Evolutionary conservation across 2,797 vertebrate species (phyloP).

Genomic region (Austrolebias charrua): DNA sequence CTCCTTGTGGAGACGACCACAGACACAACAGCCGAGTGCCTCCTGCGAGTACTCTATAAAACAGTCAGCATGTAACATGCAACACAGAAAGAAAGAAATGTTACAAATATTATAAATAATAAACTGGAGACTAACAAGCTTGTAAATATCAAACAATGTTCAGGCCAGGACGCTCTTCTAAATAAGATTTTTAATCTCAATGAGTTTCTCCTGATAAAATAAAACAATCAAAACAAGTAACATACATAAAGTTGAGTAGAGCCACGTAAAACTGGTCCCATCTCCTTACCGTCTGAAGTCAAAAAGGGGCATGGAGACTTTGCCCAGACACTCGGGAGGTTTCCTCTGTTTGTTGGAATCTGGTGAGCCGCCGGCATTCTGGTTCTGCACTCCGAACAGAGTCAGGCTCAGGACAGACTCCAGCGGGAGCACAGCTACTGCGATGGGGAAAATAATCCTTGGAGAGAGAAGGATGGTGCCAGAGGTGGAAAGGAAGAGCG

Average conservation of each 20-base stretch:
- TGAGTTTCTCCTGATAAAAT: too few relatives aligned
- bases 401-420: conserved; percentile 90
- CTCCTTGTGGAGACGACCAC: conserved; percentile 82
- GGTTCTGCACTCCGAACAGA: conserved; percentile 91
- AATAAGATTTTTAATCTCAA: too few relatives aligned
- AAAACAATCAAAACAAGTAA: not conserved
- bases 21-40: conserved; percentile 89
- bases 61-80: conserved; percentile 9
- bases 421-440: conserved; percentile 91
- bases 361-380: conserved; percentile 89
- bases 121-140: not conserved
- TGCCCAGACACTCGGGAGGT: conserved; percentile 89
- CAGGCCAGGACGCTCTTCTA: too few relatives aligned
- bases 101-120: not conserved
- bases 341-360: conserved; percentile 96
- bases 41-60: conserved; percentile 83
- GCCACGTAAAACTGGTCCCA: not conserved
- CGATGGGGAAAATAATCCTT: conserved; percentile 96
- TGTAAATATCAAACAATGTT: not conserved
- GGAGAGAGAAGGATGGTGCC: conserved; percentile 3
- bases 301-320: conserved; percentile 91
- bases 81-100: not conserved
- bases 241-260: not conserved
- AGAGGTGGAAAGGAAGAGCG: not conserved
- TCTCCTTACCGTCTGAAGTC: conserved; percentile 89